Evolutionary conservation across 2,797 vertebrate species (phyloP).

Genomic region (Spizella passerina): DNA sequence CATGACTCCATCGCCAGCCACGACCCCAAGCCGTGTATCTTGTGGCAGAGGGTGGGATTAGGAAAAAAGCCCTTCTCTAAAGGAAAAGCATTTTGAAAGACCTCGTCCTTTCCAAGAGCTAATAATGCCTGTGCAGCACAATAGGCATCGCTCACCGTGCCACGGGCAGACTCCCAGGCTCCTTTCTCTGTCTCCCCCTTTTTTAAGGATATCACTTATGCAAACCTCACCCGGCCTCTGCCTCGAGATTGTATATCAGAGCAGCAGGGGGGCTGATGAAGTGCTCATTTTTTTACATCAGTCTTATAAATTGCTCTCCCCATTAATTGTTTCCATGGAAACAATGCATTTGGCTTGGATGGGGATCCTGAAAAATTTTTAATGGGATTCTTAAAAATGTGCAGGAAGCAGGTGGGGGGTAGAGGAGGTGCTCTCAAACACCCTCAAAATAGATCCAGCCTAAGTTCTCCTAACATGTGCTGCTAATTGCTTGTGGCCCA

Average conservation of each 20-base stretch:
- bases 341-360: constrained; percentile 77
- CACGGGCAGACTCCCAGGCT: constrained; percentile 33
- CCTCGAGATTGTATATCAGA: constrained; percentile 55
- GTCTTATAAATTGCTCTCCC: constrained; percentile 82
- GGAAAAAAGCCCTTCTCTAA: background rate
- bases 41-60: constrained; percentile 4
- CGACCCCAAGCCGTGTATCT: background rate
- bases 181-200: background rate
- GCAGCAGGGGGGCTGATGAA: constrained; percentile 75
- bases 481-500: constrained; percentile 55
- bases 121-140: constrained; percentile 45
- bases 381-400: constrained; percentile 74
- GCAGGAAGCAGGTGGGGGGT: background rate
- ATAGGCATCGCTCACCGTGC: constrained; percentile 42
- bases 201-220: constrained; percentile 23
- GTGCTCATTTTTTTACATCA: constrained; percentile 79
- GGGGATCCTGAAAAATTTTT: constrained; percentile 74
- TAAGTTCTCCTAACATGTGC: constrained; percentile 8
- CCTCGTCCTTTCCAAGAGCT: constrained; percentile 37
- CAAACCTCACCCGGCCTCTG: constrained; percentile 48
- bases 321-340: constrained; percentile 86
- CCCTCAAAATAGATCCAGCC: background rate
- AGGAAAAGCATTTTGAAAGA: constrained; percentile 36
- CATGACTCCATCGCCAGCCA: background rate
- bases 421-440: background rate